Evolutionary conservation across 2,113 vertebrate genomes (phyloP), one percentile per base, ranked within the genome.

Genomic region (Antigone vipio): DNA sequence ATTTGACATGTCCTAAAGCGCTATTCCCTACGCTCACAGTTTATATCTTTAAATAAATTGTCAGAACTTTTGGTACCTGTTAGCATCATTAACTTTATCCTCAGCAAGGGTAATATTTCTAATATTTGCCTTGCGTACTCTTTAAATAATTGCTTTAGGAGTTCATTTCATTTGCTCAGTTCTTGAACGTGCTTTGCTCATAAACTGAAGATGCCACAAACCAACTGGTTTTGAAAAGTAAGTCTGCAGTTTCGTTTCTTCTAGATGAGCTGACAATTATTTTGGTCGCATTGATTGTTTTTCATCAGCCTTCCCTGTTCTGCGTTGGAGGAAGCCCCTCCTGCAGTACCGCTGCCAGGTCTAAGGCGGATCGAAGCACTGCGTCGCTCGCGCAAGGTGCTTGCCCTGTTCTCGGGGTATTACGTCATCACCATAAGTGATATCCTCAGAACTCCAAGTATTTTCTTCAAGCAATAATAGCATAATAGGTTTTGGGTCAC

Each of bases 181-280:
- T 22, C 74, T 30, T 17, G 11, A 45, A 27, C 1, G 15, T 0
- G 2, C 4, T 0, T 34, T 38, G 40, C 53, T 53, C 58, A 10
- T 45, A 9, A 79, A 55, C 16, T 10, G 47, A 34, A 19, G n/a
- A 5, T 40, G 59, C 42, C 59, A 9, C 47, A 26, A 66, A 45
- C 24, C 30, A 11, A 16, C 19, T 15, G 24, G 26, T 34, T 64
- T 78, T 49, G 38, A 38, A 69, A 55, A 45, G 7, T 2, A 35
- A 59, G 15, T 16, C 32, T 34, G 5, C 4, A 2, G 21, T 47
- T 88, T 2, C 18, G 4, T 35, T 59, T 42, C 40, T 79, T 55
- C 40, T 14, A n/a, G 23, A 34, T 10, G 2, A 73, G 45, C 23
- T 11, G 17, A 13, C 45, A 19, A 16, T 14, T 14, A 34, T 12